phyloP scores from a whole-genome alignment of 2,888 invertebrate species.

The Dryadula phaetusa region DNA sequence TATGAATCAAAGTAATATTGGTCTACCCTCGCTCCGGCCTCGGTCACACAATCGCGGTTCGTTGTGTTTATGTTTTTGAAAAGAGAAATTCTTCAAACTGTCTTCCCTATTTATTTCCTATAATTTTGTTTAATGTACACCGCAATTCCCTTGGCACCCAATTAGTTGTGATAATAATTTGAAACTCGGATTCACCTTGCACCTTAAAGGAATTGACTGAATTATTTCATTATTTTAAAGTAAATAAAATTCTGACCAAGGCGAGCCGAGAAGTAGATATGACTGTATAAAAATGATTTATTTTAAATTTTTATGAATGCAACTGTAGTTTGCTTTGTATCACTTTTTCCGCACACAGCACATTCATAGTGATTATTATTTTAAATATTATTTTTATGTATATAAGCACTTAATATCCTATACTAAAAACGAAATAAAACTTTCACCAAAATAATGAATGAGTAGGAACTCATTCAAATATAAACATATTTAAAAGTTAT shows the following conservation, averaged over 20 bases:
- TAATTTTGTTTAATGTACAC: slow-evolving; percentile 35
- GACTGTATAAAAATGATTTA: slow-evolving; percentile 18
- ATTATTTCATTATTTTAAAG: background rate
- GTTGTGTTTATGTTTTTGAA: slow-evolving; percentile 84
- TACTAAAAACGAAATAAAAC: background rate
- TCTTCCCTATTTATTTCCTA: slow-evolving; percentile 30
- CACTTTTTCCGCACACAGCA: slow-evolving; percentile 23
- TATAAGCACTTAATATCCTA: slow-evolving; percentile 7
- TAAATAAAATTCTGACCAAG: slow-evolving; percentile 20
- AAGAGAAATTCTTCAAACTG: slow-evolving; percentile 74
- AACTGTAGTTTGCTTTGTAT: slow-evolving; percentile 36
- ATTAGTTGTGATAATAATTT: slow-evolving; percentile 30
- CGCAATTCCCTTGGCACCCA: slow-evolving; percentile 37
- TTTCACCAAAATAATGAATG: background rate
- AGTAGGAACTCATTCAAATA: too few species aligned
- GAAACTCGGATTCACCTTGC: slow-evolving; percentile 31
- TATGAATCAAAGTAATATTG: slow-evolving; percentile 86
- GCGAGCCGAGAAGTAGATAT: slow-evolving; percentile 27
- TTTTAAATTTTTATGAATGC: slow-evolving; percentile 31
- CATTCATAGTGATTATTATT: slow-evolving; percentile 18
- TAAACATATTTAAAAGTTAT: background rate
- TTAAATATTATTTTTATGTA: slow-evolving; percentile 19
- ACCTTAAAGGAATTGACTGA: slow-evolving; percentile 22
- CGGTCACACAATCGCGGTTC: slow-evolving; percentile 86
- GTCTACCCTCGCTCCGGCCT: slow-evolving; percentile 79